These are phyloP conservation scores for Tholera decimalis DNA, from an alignment of 2,888 invertebrate species.

Conservation along the genomic window DNA sequence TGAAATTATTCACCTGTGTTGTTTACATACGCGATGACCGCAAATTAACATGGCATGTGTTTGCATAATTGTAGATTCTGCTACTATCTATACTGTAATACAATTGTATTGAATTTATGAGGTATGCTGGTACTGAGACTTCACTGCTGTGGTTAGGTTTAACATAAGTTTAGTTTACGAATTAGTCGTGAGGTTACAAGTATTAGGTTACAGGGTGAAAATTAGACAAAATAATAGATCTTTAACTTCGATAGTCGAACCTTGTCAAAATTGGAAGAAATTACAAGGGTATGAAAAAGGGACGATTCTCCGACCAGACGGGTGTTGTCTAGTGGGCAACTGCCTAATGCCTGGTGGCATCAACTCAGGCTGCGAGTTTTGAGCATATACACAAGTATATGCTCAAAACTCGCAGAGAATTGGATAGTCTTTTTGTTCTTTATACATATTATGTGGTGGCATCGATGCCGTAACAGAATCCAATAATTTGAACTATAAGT, in stretches of 20 bases:
- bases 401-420: too few relatives aligned
- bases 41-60: slow-evolving; percentile 72
- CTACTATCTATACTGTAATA: slow-evolving; percentile 25
- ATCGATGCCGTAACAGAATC: neutral
- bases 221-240: neutral
- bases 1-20: slow-evolving; percentile 76
- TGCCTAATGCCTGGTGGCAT: too few relatives aligned
- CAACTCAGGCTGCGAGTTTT: too few relatives aligned
- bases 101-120: slow-evolving; percentile 39
- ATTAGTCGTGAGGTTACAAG: neutral
- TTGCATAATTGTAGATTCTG: slow-evolving; percentile 54
- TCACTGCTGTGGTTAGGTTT: neutral
- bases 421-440: too few relatives aligned
- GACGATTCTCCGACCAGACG: too few relatives aligned
- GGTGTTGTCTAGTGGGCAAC: too few relatives aligned
- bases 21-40: slow-evolving; percentile 72
- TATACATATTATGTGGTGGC: too few relatives aligned
- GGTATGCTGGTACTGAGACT: neutral
- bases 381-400: too few relatives aligned
- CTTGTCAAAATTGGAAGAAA: neutral
- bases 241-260: neutral
- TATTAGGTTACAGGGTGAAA: too few relatives aligned
- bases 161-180: slow-evolving; percentile 12
- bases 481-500: neutral
- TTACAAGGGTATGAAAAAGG: neutral